phyloP scores from a whole-genome alignment of 2,113 vertebrate species.

The Ameiurus melas region DNA sequence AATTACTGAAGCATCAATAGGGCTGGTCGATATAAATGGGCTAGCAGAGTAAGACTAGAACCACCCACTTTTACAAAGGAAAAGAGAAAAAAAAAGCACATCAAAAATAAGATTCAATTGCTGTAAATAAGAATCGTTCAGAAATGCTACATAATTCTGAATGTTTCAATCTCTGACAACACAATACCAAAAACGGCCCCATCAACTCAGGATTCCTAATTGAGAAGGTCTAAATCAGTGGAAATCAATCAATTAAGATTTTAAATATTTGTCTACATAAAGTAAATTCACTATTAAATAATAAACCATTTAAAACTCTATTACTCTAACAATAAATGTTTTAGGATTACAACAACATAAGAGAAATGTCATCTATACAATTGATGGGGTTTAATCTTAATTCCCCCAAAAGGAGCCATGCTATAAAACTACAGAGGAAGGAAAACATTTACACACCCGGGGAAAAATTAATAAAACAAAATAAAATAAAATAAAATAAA shows the following conservation, averaged over 20 bases:
- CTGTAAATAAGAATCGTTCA: neutral
- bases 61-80: neutral
- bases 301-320: too few species aligned
- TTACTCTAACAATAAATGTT: neutral
- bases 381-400: too few species aligned
- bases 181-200: neutral
- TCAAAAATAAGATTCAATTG: neutral
- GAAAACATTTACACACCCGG: too few species aligned
- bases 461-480: too few species aligned
- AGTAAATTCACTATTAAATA: too few species aligned
- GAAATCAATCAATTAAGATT: too few species aligned
- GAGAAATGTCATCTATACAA: neutral
- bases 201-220: neutral
- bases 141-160: neutral
- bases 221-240: too few species aligned
- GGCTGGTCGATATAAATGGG: neutral
- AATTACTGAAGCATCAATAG: neutral
- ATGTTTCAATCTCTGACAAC: neutral
- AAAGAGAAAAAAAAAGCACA: neutral
- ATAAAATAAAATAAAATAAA: too few species aligned
- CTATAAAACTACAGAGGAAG: too few species aligned
- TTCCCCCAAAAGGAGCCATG: too few species aligned
- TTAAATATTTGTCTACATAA: too few species aligned
- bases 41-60: neutral
- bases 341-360: neutral